These are phyloP conservation scores for Corapipo altera DNA, from an alignment of 2,113 vertebrate species.

Conservation along the genomic window DNA sequence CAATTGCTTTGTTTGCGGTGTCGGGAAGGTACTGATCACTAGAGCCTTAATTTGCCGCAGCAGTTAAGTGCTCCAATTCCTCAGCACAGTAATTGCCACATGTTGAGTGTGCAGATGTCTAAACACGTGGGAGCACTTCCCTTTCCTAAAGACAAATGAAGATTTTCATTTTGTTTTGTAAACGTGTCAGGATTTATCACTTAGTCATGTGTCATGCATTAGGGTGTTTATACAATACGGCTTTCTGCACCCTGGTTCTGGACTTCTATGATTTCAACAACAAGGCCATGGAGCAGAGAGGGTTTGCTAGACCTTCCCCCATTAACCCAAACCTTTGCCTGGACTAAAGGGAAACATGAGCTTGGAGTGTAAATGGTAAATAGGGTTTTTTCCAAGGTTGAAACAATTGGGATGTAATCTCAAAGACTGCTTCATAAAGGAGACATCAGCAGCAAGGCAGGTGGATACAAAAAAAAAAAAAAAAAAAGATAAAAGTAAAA, in stretches of 20 bases:
- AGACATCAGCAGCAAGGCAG: not conserved
- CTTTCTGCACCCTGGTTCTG: constrained; percentile 67
- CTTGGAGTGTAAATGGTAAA: not conserved
- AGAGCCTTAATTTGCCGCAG: constrained; percentile 68
- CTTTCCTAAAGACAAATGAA: constrained; percentile 73
- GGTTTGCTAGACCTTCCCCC: constrained; percentile 9
- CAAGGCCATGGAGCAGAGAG: constrained; percentile 16
- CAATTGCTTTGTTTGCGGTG: constrained; percentile 24
- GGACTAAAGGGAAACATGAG: not conserved
- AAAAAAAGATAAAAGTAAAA: not conserved
- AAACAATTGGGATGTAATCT: not conserved
- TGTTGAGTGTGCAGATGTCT: constrained; percentile 79
- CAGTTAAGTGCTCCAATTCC: constrained; percentile 80
- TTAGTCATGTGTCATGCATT: constrained; percentile 75
- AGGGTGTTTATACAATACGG: constrained; percentile 80
- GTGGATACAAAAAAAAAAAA: not conserved
- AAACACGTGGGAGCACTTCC: constrained; percentile 80
- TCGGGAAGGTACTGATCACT: constrained; percentile 58
- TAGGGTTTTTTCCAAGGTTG: not conserved
- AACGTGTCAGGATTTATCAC: constrained; percentile 80
- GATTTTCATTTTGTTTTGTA: constrained; percentile 79
- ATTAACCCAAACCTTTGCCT: not conserved
- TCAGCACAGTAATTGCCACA: constrained; percentile 80
- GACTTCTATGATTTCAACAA: constrained; percentile 72
- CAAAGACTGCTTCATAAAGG: not conserved